Evolutionary conservation across 2,888 invertebrate species (phyloP).

Genomic region (Hoplodrina blanda): DNA sequence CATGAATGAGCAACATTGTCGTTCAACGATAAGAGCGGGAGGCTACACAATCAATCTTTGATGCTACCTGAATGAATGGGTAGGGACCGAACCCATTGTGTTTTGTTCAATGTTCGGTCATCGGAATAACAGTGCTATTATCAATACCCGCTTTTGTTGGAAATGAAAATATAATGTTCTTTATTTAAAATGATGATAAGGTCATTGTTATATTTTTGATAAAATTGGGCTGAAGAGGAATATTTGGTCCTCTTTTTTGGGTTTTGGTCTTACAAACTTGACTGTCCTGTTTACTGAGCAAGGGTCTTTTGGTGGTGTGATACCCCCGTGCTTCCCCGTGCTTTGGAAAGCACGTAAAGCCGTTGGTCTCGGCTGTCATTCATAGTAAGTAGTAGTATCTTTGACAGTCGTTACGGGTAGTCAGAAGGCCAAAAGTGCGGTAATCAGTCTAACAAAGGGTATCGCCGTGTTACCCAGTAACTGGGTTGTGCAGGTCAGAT

Average conservation of each 20-base stretch:
- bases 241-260: not conserved
- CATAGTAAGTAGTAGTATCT: too few species aligned
- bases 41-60: constrained; percentile 48
- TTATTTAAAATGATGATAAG: constrained; percentile 20
- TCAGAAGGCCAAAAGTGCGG: too few species aligned
- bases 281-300: too few species aligned
- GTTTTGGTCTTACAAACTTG: too few species aligned
- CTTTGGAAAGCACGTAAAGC: too few species aligned
- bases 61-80: constrained; percentile 39
- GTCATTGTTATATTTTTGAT: not conserved
- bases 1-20: constrained; percentile 41
- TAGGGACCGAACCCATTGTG: constrained; percentile 39
- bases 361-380: too few species aligned
- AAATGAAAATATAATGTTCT: constrained; percentile 37
- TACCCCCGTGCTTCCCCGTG: too few species aligned
- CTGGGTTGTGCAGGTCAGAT: too few species aligned
- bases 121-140: constrained; percentile 32
- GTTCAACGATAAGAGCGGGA: constrained; percentile 35
- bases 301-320: too few species aligned
- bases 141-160: constrained; percentile 31
- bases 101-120: constrained; percentile 39
- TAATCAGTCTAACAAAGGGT: too few species aligned
- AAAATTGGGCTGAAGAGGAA: not conserved
- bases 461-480: too few species aligned
- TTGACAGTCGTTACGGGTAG: too few species aligned